Evolutionary conservation across 1,140 invertebrate species (phyloP).

Genomic region (Drosophila kanapiae): DNA sequence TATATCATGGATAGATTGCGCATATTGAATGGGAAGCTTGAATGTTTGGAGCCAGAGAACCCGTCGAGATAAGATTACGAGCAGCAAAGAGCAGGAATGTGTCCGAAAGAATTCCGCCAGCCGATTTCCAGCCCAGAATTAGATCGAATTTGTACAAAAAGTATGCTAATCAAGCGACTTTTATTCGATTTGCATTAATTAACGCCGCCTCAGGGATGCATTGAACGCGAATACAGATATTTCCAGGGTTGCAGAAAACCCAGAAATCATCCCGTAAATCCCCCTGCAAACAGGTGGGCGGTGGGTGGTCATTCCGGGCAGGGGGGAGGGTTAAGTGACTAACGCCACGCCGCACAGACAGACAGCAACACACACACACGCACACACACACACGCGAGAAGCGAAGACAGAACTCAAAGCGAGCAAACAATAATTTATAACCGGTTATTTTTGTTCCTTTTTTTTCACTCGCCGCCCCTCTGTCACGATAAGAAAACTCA

Average conservation of each 20-base stretch:
- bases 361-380: not conserved
- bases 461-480: constrained; percentile 30
- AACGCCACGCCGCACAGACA: constrained; percentile 25
- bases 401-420: constrained; percentile 46
- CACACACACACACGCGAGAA: constrained; percentile 4
- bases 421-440: constrained; percentile 63
- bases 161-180: constrained; percentile 27
- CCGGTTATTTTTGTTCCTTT: constrained; percentile 52
- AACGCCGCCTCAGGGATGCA: not conserved
- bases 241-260: constrained; percentile 6
- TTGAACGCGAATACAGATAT: constrained; percentile 1
- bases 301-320: constrained; percentile 9
- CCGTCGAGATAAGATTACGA: constrained; percentile 30
- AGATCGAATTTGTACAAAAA: constrained; percentile 5
- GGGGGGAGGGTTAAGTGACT: constrained; percentile 37
- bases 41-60: constrained; percentile 18
- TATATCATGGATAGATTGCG: constrained; percentile 40
- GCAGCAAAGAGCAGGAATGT: constrained; percentile 9
- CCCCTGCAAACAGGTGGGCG: constrained; percentile 22
- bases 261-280: constrained; percentile 25
- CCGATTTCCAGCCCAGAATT: constrained; percentile 2
- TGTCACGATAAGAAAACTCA: constrained; percentile 57
- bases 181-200: not conserved
- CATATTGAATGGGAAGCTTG: constrained; percentile 26
- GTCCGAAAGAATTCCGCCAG: constrained; percentile 8